phyloP scores from a whole-genome alignment of 2,113 vertebrate species.

The Cyprinodon tularosa region DNA sequence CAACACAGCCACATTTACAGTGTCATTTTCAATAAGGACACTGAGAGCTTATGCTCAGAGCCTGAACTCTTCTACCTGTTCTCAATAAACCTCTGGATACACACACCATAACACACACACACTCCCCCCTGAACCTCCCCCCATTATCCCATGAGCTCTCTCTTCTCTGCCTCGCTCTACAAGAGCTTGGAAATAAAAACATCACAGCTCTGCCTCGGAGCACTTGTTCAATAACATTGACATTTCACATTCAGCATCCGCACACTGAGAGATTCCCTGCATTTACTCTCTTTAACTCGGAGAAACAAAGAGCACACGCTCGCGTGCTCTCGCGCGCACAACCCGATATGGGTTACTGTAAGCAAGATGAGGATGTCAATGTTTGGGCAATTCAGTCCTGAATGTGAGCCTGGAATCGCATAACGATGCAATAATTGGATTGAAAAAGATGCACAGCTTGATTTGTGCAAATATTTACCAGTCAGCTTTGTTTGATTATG shows the following conservation, averaged over 20 bases:
- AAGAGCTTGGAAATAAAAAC: conserved; percentile 81
- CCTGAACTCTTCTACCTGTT: conserved; percentile 56
- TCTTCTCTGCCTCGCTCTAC: conserved; percentile 69
- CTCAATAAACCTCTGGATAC: conserved; percentile 59
- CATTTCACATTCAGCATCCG: conserved; percentile 80
- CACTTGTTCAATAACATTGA: conserved; percentile 84
- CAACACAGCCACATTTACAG: conserved; percentile 27
- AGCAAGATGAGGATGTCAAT: conserved; percentile 6
- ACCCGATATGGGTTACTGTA: conserved; percentile 37
- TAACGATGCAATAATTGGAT: conserved; percentile 5
- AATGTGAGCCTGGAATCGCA: neutral
- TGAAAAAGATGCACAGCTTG: neutral
- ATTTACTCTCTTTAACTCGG: conserved; percentile 67
- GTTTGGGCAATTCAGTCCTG: neutral
- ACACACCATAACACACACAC: conserved; percentile 40
- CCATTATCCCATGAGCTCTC: conserved; percentile 76
- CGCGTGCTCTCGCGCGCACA: conserved; percentile 37
- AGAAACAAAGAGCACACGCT: conserved; percentile 56
- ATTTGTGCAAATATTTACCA: neutral
- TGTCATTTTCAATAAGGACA: conserved; percentile 51
- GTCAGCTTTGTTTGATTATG: neutral
- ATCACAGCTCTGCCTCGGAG: conserved; percentile 79
- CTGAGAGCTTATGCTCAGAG: conserved; percentile 55
- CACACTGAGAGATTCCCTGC: conserved; percentile 63
- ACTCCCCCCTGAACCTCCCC: conserved; percentile 55